phyloP scores from a whole-genome alignment of 2,797 vertebrate species.

The Melanotaenia nigrans region DNA sequence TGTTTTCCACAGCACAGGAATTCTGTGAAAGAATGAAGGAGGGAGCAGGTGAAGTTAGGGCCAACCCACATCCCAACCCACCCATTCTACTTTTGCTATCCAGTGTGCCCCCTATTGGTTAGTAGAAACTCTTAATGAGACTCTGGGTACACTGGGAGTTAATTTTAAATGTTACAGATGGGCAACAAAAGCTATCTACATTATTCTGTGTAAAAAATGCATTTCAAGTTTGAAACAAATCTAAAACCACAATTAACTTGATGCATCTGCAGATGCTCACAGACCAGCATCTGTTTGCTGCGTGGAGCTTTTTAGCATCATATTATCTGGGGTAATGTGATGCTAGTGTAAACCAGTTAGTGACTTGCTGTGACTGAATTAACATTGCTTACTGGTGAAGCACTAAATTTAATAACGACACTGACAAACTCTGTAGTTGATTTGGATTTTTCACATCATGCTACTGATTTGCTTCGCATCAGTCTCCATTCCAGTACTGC shows the following conservation, averaged over 20 bases:
- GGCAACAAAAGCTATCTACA: conserved; percentile 14
- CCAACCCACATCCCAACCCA: conserved; percentile 14
- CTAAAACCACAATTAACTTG: background rate
- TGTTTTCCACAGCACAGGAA: too few relatives aligned
- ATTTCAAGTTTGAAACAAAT: conserved; percentile 20
- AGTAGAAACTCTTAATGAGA: conserved; percentile 9
- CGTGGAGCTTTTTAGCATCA: background rate
- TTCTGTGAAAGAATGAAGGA: background rate
- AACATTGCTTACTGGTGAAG: conserved; percentile 19
- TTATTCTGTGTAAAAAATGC: conserved; percentile 10
- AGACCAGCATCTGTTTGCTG: background rate
- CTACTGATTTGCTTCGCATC: conserved; percentile 14
- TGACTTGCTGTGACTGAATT: conserved; percentile 6
- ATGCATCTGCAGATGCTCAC: conserved; percentile 6
- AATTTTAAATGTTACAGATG: conserved; percentile 30
- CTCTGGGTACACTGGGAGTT: conserved; percentile 8
- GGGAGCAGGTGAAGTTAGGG: conserved; percentile 67
- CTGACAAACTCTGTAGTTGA: conserved; percentile 5
- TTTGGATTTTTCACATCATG: conserved; percentile 6
- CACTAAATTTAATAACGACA: conserved; percentile 2
- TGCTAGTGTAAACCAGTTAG: background rate
- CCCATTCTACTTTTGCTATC: conserved; percentile 4
- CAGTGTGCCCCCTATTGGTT: conserved; percentile 18
- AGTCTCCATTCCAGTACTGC: background rate
- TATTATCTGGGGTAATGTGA: conserved; percentile 4